phyloP scores from a whole-genome alignment of 2,797 vertebrate genomes.

The Takifugu rubripes region DNA sequence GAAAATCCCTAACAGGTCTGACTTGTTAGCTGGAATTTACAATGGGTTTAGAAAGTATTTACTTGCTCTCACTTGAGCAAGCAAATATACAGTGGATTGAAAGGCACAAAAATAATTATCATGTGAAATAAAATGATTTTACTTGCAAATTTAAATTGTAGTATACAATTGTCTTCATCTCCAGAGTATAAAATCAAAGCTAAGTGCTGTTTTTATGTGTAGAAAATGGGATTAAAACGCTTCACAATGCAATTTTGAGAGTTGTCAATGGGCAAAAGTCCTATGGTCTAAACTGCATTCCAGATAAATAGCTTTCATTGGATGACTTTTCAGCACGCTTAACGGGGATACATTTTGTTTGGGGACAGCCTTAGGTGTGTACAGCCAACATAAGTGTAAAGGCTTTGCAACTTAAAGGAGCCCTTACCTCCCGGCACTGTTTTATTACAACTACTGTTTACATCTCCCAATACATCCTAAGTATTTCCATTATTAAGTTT shows the following conservation, averaged over 20 bases:
- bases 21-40: constrained; percentile 3
- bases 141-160: background rate
- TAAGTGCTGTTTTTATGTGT: constrained; percentile 24
- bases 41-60: background rate
- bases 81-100: background rate
- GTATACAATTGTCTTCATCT: constrained; percentile 7
- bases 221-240: constrained; percentile 35
- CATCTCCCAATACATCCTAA: constrained; percentile 97
- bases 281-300: constrained; percentile 53
- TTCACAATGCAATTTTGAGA: constrained; percentile 31
- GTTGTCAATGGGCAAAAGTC: constrained; percentile 46
- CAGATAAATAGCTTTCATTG: constrained; percentile 67
- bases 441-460: constrained; percentile 99
- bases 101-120: background rate
- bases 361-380: constrained; percentile 78
- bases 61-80: background rate
- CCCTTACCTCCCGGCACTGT: constrained; percentile 89
- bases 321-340: constrained; percentile 79
- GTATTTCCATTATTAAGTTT: constrained; percentile 97
- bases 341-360: constrained; percentile 88
- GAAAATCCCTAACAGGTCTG: constrained; percentile 12
- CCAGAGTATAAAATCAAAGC: constrained; percentile 16
- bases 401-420: constrained; percentile 93
- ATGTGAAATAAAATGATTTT: background rate
- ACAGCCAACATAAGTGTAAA: constrained; percentile 87